These are phyloP conservation scores for Miichthys miiuy DNA, from an alignment of 2,797 vertebrate species.

Conservation along the genomic window DNA sequence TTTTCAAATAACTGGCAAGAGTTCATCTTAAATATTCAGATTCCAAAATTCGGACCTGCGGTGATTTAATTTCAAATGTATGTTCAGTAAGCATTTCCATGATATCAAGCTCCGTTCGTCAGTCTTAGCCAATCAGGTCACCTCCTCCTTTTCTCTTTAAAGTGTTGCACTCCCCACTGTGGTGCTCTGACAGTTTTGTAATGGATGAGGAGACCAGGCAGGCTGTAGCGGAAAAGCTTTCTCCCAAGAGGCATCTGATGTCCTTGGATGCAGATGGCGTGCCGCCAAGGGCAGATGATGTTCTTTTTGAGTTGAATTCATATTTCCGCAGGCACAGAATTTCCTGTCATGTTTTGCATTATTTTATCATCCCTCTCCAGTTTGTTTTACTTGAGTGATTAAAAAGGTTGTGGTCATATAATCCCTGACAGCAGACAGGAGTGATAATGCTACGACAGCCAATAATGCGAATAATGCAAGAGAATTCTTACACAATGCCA, in stretches of 20 bases:
- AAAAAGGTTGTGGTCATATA: slow-evolving; percentile 25
- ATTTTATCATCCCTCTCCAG: slow-evolving; percentile 13
- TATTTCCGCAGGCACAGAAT: slow-evolving; percentile 38
- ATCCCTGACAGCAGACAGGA: not conserved
- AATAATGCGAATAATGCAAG: not conserved
- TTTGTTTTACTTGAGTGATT: slow-evolving; percentile 38
- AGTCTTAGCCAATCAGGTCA: slow-evolving; percentile 11
- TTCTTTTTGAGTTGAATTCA: slow-evolving; percentile 48
- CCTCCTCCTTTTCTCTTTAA: not conserved
- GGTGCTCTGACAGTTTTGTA: slow-evolving; percentile 50
- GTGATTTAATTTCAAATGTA: not conserved
- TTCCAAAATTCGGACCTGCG: not conserved
- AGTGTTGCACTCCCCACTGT: slow-evolving; percentile 15
- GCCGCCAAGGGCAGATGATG: slow-evolving; percentile 58
- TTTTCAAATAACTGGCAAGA: too few relatives aligned
- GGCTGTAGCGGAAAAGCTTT: slow-evolving; percentile 21
- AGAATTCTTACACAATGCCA: not conserved
- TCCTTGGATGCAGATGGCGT: slow-evolving; percentile 67
- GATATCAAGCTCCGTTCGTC: not conserved
- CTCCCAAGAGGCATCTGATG: slow-evolving; percentile 47
- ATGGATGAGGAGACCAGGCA: slow-evolving; percentile 48
- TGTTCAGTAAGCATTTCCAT: not conserved
- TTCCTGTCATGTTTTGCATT: slow-evolving; percentile 18
- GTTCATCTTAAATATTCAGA: not conserved
- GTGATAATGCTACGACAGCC: not conserved